Evolutionary conservation across 2,888 invertebrate species (phyloP).

Genomic region (Microctonus hyperodae): DNA sequence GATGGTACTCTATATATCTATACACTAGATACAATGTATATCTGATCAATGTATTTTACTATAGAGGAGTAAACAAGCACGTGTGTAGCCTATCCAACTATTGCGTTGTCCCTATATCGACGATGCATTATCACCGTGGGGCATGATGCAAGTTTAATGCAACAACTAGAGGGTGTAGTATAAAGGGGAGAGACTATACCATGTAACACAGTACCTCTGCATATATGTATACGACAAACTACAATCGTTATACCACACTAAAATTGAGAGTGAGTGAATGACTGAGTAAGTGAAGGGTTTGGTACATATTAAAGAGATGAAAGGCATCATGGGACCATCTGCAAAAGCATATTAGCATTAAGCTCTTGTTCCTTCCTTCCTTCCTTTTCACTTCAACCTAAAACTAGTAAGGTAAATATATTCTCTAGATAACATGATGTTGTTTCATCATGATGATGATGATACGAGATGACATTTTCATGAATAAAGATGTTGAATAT

Average conservation of each 20-base stretch:
- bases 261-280: background rate
- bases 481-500: background rate
- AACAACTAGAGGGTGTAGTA: constrained; percentile 34
- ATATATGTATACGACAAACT: constrained; percentile 5
- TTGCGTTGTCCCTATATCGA: constrained; percentile 30
- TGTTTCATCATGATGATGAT: background rate
- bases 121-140: constrained; percentile 42
- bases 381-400: constrained; percentile 12
- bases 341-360: constrained; percentile 44
- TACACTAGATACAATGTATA: too few relatives aligned
- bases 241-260: background rate
- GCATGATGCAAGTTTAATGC: constrained; percentile 47
- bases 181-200: background rate
- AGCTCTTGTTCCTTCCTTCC: constrained; percentile 33
- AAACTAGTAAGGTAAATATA: constrained; percentile 38
- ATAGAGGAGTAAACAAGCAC: constrained; percentile 11
- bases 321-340: constrained; percentile 34
- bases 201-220: background rate
- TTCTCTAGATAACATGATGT: constrained; percentile 33
- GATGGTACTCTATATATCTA: constrained; percentile 3
- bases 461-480: background rate
- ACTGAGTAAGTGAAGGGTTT: constrained; percentile 33
- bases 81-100: constrained; percentile 17
- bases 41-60: constrained; percentile 7
- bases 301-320: constrained; percentile 3